Evolutionary conservation across 2,113 vertebrate species (phyloP).

Genomic region (Sturnus vulgaris): DNA sequence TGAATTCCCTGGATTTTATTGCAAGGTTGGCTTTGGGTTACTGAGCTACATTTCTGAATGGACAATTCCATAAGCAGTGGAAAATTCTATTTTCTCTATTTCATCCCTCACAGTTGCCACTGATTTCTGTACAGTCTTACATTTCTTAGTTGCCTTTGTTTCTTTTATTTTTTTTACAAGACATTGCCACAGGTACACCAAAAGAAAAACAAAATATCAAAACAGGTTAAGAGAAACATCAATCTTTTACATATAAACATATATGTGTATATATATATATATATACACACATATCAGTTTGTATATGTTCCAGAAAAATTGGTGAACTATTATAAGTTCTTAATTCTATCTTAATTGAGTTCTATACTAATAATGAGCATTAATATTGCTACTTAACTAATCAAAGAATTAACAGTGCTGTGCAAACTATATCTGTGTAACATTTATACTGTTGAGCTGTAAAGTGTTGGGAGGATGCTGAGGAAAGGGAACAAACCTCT

Average conservation of each 20-base stretch:
- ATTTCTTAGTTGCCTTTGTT: not conserved
- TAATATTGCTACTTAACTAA: not conserved
- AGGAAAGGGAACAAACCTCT: not conserved
- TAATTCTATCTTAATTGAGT: not conserved
- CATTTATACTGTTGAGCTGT: not conserved
- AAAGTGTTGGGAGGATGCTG: not conserved
- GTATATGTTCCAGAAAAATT: not conserved
- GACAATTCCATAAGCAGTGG: not conserved
- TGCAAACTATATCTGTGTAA: not conserved
- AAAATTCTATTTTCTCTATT: not conserved
- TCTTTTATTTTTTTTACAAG: not conserved
- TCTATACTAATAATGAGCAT: not conserved
- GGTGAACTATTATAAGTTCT: not conserved
- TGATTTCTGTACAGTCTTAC: not conserved
- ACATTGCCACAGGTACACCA: not conserved
- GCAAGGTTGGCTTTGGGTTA: not conserved
- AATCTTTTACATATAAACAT: not conserved
- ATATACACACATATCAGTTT: fast-evolving
- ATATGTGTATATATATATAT: fast-evolving
- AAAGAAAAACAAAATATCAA: not conserved
- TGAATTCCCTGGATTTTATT: not conserved
- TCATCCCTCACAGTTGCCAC: not conserved
- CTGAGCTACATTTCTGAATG: not conserved
- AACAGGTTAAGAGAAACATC: not conserved
- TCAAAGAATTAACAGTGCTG: not conserved